Evolutionary conservation across 2,113 vertebrate species (phyloP), one percentile per base, ranked within the genome.

Genomic region (Jacana jacana): DNA sequence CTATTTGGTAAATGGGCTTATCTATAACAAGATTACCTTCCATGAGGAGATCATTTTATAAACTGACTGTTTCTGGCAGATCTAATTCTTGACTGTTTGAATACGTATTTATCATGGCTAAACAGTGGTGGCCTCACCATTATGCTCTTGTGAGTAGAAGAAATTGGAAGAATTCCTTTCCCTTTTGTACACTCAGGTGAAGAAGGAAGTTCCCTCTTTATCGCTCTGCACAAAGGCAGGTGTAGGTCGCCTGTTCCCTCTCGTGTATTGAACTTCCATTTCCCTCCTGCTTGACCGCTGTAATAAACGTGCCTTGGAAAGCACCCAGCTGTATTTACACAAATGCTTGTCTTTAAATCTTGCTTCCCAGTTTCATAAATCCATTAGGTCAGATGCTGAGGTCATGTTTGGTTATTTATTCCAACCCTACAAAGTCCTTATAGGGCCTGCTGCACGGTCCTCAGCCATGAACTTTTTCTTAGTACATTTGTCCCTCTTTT

Each of bases 361-460:
- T 88, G 33, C 55, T 83, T 91, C 81, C 51, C 39, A 55, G 82
- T 91, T 93, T 86, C 35, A 64, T 51, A 57, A 88, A 88, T 68
- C 42, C 51, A 6, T 90, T 86, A n/a, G 90, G 76, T 96, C 90
- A 86, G 68, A 93, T 93, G 82, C 82, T 88, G 72, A 92, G 82
- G 44, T 92, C 49, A 40, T 35, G 61, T 90, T 93, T 95, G 82
- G 40, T 96, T 83, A 60, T 93, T 96, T 93, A 86, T 93, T 93
- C 65, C 72, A 81, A 16, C 39, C 7, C 35, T 69, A n/a, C 42
- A 30, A 73, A 71, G 69, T 68, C 76, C 80, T 88, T 91, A 81
- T 78, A 94, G 96, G 88, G 85, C 52, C 22, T 84, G 42, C 57
- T 78, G 33, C 39, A 46, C 81, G 64, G 35, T 86, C 46, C 71